These are phyloP conservation scores for Elephantulus edwardii DNA, from an alignment of 2,113 vertebrate species.

Conservation along the genomic window DNA sequence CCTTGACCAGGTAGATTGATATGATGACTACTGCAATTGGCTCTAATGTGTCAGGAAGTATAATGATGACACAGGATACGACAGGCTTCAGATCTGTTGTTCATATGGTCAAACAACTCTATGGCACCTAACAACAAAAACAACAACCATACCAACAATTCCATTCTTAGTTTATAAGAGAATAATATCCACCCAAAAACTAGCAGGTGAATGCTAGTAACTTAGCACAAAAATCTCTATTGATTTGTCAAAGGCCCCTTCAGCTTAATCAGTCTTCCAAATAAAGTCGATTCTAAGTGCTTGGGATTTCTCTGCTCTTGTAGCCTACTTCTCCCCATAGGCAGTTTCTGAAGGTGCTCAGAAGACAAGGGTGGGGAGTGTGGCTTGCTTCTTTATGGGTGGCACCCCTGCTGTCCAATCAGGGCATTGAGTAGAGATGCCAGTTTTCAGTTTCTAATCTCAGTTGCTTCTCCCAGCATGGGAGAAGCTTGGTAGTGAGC, in stretches of 20 bases:
- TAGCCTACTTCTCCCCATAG: neutral
- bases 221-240: neutral
- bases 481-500: neutral
- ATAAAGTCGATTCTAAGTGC: neutral
- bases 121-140: too few species aligned
- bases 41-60: too few species aligned
- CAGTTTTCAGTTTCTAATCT: neutral
- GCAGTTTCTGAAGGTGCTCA: neutral
- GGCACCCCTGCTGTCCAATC: neutral
- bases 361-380: neutral
- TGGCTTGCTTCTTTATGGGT: neutral
- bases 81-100: too few species aligned
- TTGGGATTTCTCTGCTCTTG: neutral
- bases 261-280: neutral
- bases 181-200: too few species aligned
- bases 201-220: too few species aligned
- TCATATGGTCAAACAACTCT: too few species aligned
- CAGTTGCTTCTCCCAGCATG: neutral
- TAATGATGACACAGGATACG: too few species aligned
- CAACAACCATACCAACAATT: too few species aligned
- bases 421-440: neutral
- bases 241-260: neutral
- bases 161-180: too few species aligned
- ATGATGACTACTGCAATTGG: too few species aligned
- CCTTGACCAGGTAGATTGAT: too few species aligned